Evolutionary conservation across 2,888 invertebrate species (phyloP).

Genomic region (Tiliacea aurago): DNA sequence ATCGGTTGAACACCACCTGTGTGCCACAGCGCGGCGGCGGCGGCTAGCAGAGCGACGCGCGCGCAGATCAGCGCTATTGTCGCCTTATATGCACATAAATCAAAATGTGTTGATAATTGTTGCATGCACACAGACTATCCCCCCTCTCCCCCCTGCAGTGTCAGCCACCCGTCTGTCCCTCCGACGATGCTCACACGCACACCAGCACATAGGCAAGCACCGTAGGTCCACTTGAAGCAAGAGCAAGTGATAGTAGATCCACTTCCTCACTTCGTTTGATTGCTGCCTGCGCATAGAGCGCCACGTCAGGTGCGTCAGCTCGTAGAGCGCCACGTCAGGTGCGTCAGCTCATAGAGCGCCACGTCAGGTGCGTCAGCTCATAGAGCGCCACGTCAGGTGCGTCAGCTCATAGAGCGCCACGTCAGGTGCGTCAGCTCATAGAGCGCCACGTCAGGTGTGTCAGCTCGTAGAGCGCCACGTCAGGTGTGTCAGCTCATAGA

Average conservation of each 20-base stretch:
- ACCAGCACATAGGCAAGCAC: not conserved
- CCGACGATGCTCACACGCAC: constrained; percentile 14
- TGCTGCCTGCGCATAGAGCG: not conserved
- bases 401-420: not conserved
- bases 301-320: not conserved
- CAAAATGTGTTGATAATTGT: constrained; percentile 39
- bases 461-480: not conserved
- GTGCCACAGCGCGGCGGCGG: not conserved
- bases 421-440: not conserved
- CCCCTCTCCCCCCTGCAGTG: not conserved
- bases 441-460: not conserved
- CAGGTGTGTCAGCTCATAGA: not conserved
- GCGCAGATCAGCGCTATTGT: constrained; percentile 28
- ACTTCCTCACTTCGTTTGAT: not conserved
- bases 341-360: not conserved
- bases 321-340: not conserved
- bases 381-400: not conserved
- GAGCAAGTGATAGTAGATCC: not conserved
- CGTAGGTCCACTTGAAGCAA: not conserved
- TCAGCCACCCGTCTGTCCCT: not conserved
- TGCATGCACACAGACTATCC: constrained; percentile 21
- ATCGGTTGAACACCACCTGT: not conserved
- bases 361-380: not conserved
- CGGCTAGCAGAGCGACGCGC: not conserved
- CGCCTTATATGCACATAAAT: constrained; percentile 31